Percentiles rank a stretch among this genome's conserved stretches.
These are phyloP conservation scores for Hemistola chrysoprasaria DNA, from an alignment of 2,888 invertebrate genomes.

Conservation along the genomic window DNA sequence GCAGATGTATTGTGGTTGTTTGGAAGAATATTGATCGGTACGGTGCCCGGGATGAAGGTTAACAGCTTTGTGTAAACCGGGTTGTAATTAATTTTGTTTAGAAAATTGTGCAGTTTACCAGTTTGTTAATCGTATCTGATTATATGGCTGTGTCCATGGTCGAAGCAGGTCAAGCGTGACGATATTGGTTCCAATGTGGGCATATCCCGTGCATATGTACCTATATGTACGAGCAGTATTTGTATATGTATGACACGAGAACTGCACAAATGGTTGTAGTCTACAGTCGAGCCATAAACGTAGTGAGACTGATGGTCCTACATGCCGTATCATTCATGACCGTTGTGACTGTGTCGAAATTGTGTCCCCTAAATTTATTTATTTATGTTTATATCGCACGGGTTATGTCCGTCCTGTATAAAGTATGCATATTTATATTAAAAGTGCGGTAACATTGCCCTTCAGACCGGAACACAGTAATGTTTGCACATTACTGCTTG, in stretches of 20 bases:
- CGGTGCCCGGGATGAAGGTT: conserved; percentile 11
- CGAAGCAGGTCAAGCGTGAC: conserved; percentile 33
- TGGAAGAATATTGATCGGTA: conserved; percentile 15
- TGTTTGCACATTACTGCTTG: too few species aligned
- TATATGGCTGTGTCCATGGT: conserved; percentile 20
- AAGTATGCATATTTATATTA: too few species aligned
- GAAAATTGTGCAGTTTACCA: conserved; percentile 1
- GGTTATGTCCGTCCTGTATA: too few species aligned
- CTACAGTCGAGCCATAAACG: conserved; percentile 25
- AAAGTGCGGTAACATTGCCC: too few species aligned
- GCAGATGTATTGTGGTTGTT: background rate
- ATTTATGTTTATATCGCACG: background rate
- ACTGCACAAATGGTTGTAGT: conserved; percentile 31
- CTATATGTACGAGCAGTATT: conserved; percentile 12
- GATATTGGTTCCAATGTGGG: conserved; percentile 24
- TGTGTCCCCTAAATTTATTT: conserved; percentile 1
- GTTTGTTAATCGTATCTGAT: conserved; percentile 6
- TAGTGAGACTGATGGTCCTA: conserved; percentile 36
- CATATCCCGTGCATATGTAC: conserved; percentile 18
- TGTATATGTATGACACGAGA: conserved; percentile 11
- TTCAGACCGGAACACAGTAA: too few species aligned
- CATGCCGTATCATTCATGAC: conserved; percentile 19
- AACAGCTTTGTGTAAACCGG: background rate
- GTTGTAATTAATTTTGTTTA: conserved; percentile 9
- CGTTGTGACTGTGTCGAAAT: conserved; percentile 8